These are phyloP conservation scores for Luehdorfia chinensis DNA, from an alignment of 1,140 invertebrate species.

Conservation along the genomic window DNA sequence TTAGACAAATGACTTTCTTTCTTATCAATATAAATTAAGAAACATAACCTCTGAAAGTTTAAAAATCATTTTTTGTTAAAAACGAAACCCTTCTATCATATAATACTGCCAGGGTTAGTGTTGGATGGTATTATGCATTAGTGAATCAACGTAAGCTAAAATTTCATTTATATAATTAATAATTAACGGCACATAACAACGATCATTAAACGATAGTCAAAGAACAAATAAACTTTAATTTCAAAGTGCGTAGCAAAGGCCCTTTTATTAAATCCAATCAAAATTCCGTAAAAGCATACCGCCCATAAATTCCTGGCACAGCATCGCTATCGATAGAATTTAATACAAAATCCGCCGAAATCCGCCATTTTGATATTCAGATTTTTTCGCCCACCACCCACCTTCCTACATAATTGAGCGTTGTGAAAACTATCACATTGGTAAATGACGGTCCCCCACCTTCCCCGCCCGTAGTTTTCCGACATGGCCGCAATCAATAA, in stretches of 20 bases:
- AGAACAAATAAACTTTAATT: conserved; percentile 34
- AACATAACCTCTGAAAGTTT: too few relatives aligned
- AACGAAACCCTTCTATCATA: too few relatives aligned
- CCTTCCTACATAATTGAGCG: conserved; percentile 69
- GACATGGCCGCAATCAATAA: conserved; percentile 74
- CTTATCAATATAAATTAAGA: too few relatives aligned
- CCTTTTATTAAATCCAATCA: conserved; percentile 63
- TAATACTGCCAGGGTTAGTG: too few relatives aligned
- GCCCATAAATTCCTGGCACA: conserved; percentile 52
- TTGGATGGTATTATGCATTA: conserved; percentile 10
- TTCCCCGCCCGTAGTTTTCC: conserved; percentile 56
- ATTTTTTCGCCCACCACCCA: conserved; percentile 58
- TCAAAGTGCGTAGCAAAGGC: conserved; percentile 25
- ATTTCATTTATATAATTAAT: conserved; percentile 18
- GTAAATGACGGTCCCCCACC: conserved; percentile 62
- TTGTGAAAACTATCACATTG: conserved; percentile 74
- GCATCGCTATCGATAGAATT: conserved; percentile 62
- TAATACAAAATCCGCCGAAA: conserved; percentile 66
- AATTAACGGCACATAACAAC: conserved; percentile 14
- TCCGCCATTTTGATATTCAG: conserved; percentile 69
- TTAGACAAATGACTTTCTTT: too few relatives aligned
- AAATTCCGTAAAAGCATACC: conserved; percentile 44
- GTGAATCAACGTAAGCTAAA: conserved; percentile 10
- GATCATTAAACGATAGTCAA: conserved; percentile 16
- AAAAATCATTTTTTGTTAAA: too few relatives aligned